Base-by-base conservation (phyloP, 2,888 invertebrate genomes). In the Erebia epiphron region DNA sequence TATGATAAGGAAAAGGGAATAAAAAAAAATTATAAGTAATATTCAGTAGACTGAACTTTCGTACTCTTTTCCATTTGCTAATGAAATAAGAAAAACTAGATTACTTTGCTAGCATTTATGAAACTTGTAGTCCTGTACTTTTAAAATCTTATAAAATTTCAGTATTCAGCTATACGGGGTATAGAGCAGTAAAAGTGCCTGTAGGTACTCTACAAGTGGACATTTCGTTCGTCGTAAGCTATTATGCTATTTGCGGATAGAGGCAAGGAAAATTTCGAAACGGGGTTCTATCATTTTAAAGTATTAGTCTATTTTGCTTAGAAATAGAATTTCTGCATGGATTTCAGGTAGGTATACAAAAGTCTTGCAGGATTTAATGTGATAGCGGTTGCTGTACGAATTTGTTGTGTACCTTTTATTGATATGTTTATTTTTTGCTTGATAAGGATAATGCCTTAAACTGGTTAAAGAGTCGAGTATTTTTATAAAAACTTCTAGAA, bases 191-290 rank as follows among this genome's bases (percentile, higher is more conserved):
- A n/a, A 16, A 16, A 41, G 16, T 43, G 3, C 41, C 50, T 50
- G n/a, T n/a, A n/a, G n/a, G n/a, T 63, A 50, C 49, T 50, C 62
- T 62, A 21, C 62, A 26, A 49, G 49, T 10, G 16, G 52, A 10
- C 21, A 50, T 63, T 63, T 41, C 16, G n/a, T 63, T 49, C 26
- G n/a, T 14, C 21, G 2, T 58, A 61, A 61, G 61, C 21, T 61
- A 43, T 63, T 63, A 62, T 49, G 49, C 49, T 13, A 50, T 63
- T 63, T 50, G 35, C 35, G 49, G 50, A 63, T 63, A 50, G 14
- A n/a, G 21, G 21, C 46, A 50, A 21, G 21, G n/a, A 26, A 26
- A 63, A 63, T 63, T 21, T 21, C 14, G 14, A 49, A 21, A 50
- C 21, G 26, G 26, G 21, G 60, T 21, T 57, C 5, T 16, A 41